Evolutionary conservation across 2,113 vertebrate species (phyloP).

Genomic region (Accipiter cooperii): DNA sequence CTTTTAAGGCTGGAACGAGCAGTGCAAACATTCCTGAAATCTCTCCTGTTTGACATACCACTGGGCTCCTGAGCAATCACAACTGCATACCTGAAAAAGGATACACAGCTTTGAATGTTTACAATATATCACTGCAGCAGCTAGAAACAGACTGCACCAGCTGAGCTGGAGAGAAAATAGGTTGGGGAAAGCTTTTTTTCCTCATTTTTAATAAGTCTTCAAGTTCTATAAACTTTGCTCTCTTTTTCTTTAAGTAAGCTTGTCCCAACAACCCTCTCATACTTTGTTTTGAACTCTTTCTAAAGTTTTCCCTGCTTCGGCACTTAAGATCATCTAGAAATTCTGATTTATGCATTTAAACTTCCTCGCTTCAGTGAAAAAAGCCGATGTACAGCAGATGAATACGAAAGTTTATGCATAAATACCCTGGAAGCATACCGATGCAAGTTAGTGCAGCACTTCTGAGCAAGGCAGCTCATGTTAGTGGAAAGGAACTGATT

Average conservation of each 20-base stretch:
- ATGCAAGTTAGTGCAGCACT: not conserved
- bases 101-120: not conserved
- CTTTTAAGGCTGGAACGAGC: conserved; percentile 36
- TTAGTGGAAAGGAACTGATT: not conserved
- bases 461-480: not conserved
- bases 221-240: not conserved
- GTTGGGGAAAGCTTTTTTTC: not conserved
- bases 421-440: not conserved
- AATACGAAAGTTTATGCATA: not conserved
- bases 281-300: not conserved
- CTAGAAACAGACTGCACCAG: not conserved
- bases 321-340: not conserved
- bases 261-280: not conserved
- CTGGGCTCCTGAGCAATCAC: not conserved
- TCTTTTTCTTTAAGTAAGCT: not conserved
- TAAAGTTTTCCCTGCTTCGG: not conserved
- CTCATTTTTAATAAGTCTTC: not conserved
- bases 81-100: not conserved
- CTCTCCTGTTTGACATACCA: not conserved
- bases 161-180: not conserved
- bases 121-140: not conserved
- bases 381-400: not conserved
- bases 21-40: conserved; percentile 43
- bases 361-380: not conserved
- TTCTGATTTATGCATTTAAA: not conserved